A percentile compares a stretch with the other conserved stretches of the same genome.
Conservation (phyloP, 2,888 invertebrate species). For the Leucophenga montana region DNA sequence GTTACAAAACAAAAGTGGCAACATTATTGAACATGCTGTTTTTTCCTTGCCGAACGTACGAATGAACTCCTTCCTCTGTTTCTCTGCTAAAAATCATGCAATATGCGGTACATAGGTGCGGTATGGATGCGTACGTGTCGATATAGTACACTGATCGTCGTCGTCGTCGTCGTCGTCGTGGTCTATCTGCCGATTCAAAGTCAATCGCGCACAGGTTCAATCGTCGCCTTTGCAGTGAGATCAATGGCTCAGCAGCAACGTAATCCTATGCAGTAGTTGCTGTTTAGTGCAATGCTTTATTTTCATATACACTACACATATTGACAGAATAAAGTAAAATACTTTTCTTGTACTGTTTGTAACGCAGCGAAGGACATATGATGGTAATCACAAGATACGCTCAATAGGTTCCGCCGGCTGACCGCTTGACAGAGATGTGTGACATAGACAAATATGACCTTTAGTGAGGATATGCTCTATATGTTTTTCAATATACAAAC, state of each 20-base stretch:
- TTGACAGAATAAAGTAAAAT: too few species aligned
- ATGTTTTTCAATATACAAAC: too few species aligned
- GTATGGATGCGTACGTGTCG: constrained; percentile 23
- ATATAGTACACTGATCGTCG: not conserved
- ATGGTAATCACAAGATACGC: too few species aligned
- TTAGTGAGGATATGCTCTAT: too few species aligned
- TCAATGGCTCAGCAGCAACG: constrained; percentile 1
- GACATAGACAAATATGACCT: too few species aligned
- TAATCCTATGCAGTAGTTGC: constrained; percentile 25
- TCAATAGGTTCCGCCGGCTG: too few species aligned
- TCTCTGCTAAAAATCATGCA: not conserved
- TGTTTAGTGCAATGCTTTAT: constrained; percentile 21
- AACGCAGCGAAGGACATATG: too few species aligned
- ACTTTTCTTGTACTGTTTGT: too few species aligned
- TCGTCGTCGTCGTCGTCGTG: not conserved
- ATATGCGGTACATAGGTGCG: constrained; percentile 13
- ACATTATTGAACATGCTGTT: constrained; percentile 66
- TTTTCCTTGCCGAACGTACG: not conserved
- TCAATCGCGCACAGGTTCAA: constrained; percentile 26
- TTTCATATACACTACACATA: too few species aligned
- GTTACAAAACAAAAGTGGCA: constrained; percentile 72
- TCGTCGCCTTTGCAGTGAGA: not conserved
- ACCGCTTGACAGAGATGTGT: too few species aligned
- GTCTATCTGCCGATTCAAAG: constrained; percentile 13
- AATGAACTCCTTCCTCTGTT: not conserved